Base-by-base conservation (phyloP, 2,797 vertebrate species). In the Sebastes minor region DNA sequence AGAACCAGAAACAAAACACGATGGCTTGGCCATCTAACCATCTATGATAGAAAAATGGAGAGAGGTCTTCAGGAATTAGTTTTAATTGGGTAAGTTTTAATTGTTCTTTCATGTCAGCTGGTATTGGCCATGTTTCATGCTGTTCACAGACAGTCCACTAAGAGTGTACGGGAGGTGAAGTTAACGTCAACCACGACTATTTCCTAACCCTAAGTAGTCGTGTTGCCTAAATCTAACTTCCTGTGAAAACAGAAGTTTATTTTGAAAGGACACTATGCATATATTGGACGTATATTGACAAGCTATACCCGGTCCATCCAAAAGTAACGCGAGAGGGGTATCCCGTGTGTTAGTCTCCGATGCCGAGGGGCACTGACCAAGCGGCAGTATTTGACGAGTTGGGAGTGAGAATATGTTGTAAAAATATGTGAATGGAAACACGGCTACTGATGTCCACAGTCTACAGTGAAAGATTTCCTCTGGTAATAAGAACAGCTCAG, bases 231-330 rank as follows among this genome's bases (percentile, higher is more conserved):
- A 42, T 3, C 38, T 46, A 46, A 16, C 42, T 46, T 46, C 42
- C 0, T 46, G 42, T 46, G 16, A 46, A 46, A 18, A 46, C 42
- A 46, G 46, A 49, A 49, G 16, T 49, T 49, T 49, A 49, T 49
- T 49, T 49, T 49, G 46, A 20, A 49, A 49, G 46, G 46, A 49
- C 7, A 20, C 8, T 20, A 20, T 49, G 46, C 46, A 49, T 49
- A 1, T 46, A 46, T 5, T 27, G 27, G 27, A 27, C 27, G 27
- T 27, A 46, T 46, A 46, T 46, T 42, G 38, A 42, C 38, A 1
- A 0, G 12, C 13, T 42, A 18, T 49, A 18, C 1, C 42, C 0
- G 7, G 16, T 46, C 16, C 0, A 0, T 46, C 42, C 42, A 49
- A 18, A 49, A 49, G 14, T 49, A 49, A 49, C 6, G 1, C 18